Evolutionary conservation across 1,140 invertebrate species (phyloP).

Genomic region (Psix sp.): DNA sequence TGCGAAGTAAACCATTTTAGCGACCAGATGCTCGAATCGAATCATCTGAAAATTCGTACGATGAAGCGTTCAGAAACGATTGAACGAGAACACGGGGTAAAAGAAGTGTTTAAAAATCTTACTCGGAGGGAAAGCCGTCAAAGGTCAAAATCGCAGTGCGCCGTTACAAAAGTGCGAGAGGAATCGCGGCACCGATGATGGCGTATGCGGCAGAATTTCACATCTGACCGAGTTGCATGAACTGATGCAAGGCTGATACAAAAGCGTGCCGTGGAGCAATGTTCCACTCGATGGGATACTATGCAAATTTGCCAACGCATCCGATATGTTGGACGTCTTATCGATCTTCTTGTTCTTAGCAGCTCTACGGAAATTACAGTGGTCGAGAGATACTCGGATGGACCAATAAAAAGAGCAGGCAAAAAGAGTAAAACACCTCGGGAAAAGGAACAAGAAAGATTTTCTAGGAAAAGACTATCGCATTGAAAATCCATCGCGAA

Average conservation of each 20-base stretch:
- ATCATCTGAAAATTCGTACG: too few relatives aligned
- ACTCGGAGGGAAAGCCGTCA: too few relatives aligned
- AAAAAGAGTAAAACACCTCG: not conserved
- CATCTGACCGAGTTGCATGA: conserved; percentile 37
- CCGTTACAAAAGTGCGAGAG: too few relatives aligned
- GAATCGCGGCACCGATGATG: too few relatives aligned
- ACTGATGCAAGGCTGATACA: conserved; percentile 36
- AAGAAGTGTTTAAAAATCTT: too few relatives aligned
- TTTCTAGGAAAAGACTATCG: conserved; percentile 10
- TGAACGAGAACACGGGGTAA: too few relatives aligned
- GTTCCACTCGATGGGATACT: conserved; percentile 42
- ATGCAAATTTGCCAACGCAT: conserved; percentile 41
- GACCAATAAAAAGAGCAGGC: not conserved
- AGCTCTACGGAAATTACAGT: conserved; percentile 30
- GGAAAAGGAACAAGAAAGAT: conserved; percentile 1
- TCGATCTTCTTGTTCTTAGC: conserved; percentile 54
- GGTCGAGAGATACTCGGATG: conserved; percentile 16
- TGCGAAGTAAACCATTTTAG: too few relatives aligned
- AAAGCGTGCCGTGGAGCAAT: conserved; percentile 12
- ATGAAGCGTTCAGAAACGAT: too few relatives aligned
- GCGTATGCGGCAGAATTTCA: conserved; percentile 23
- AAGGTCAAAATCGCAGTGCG: too few relatives aligned
- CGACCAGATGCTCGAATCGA: too few relatives aligned
- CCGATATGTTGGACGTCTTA: conserved; percentile 46
- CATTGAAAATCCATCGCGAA: conserved; percentile 55